Evolutionary conservation across 1,140 invertebrate species (phyloP), one percentile per base, ranked within the genome.

Genomic region (Chymomyza costata): DNA sequence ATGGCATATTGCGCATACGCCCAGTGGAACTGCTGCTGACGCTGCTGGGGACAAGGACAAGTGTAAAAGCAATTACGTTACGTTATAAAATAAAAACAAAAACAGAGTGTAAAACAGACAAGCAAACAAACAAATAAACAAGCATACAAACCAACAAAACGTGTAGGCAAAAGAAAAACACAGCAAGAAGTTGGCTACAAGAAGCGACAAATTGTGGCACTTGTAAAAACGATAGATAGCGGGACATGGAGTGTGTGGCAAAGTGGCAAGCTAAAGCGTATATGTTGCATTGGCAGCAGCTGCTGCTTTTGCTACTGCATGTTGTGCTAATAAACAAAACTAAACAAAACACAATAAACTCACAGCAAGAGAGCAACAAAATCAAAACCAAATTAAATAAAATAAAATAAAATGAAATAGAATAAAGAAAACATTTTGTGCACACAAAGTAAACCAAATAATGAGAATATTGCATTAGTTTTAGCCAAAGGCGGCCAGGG

Each of bases 381-480:
- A 76, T 80, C 71, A 80, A 80, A 76, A 58, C 34, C 62, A 66
- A 76, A 76, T 76, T 64, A 76, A 80, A 76, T 76, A 50, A 78
- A 76, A 62, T 46, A 51, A 47, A 47, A 32, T 25, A 62, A 58
- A 58, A 62, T 46, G 46, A 47, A 47, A 32, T 25, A 62, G 53
- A 58, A 63, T 50, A 65, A 76, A 51, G 59, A 41, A 50, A 38
- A 70, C 52, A 34, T 34, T 49, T 55, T 55, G 45, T 30, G 52
- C 38, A 66, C 63, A 63, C 67, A 65, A 65, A 48, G 65, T 54
- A 58, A 69, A 47, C 57, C 66, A 70, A 78, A 78, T 76, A 76
- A 80, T 78, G 76, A 67, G 73, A 76, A 80, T 76, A 76, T 76
- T 71, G 71, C 73, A 76, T 76, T 76, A 76, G 73, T 64, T 78